phyloP scores from a whole-genome alignment of 2,113 vertebrate genomes.

The Anguilla rostrata region DNA sequence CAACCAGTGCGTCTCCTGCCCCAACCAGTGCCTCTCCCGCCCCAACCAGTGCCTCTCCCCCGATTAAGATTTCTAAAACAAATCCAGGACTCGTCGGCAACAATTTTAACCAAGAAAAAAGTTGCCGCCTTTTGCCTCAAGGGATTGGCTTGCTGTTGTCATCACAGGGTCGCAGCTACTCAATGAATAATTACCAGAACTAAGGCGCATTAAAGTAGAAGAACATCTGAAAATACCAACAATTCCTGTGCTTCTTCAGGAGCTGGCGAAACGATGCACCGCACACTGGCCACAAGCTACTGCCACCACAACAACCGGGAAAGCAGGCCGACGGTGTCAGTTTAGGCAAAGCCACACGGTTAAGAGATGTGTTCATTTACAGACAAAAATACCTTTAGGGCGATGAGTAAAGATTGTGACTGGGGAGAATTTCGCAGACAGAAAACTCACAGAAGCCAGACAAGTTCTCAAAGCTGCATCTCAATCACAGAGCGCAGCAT shows the following conservation, averaged over 20 bases:
- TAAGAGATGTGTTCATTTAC: not conserved
- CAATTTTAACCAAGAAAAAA: not conserved
- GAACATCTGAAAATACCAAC: not conserved
- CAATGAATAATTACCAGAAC: not conserved
- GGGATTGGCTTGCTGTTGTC: not conserved
- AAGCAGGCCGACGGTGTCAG: not conserved
- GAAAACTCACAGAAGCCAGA: not conserved
- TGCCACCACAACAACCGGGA: not conserved
- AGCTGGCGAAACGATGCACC: not conserved
- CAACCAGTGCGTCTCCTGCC: slow-evolving; percentile 19
- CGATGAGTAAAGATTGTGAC: not conserved
- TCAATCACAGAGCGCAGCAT: not conserved
- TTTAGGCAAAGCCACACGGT: not conserved
- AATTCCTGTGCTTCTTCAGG: not conserved
- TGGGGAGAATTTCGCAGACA: not conserved
- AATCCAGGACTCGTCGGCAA: not conserved
- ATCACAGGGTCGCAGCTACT: not conserved
- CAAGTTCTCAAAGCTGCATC: not conserved
- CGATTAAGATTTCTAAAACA: slow-evolving; percentile 67
- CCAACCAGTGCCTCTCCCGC: slow-evolving; percentile 27
- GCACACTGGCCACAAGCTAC: not conserved
- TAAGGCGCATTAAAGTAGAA: not conserved
- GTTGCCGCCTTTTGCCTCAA: not conserved
- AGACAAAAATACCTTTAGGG: not conserved
- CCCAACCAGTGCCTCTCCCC: slow-evolving; percentile 57